Evolutionary conservation across 2,113 vertebrate species (phyloP).

Genomic region (Tachuris rubrigastra): DNA sequence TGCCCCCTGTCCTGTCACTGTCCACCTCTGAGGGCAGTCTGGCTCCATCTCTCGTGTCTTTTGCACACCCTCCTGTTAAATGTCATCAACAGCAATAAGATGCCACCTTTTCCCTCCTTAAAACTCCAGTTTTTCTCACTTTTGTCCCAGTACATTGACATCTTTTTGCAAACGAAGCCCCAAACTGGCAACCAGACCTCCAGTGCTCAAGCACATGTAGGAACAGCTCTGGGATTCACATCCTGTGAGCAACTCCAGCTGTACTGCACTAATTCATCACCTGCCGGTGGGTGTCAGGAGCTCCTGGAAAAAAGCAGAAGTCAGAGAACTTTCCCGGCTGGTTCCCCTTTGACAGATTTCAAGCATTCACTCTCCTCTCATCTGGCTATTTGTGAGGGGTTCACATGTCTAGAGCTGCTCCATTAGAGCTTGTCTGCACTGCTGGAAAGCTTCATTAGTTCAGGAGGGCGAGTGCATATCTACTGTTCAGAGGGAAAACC

Average conservation of each 20-base stretch:
- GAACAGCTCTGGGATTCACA: background rate
- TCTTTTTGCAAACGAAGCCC: background rate
- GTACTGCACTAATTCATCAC: background rate
- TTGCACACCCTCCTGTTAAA: background rate
- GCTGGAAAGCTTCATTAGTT: constrained; percentile 48
- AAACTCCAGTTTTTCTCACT: background rate
- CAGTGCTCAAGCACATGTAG: accelerated
- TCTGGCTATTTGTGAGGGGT: constrained; percentile 13
- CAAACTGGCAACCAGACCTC: background rate
- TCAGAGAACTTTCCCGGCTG: background rate
- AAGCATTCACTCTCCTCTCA: background rate
- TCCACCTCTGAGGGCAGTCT: background rate
- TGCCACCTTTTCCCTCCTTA: background rate
- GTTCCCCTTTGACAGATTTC: constrained; percentile 27
- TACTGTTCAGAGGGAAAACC: constrained; percentile 8
- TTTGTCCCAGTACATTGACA: background rate
- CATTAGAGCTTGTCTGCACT: constrained; percentile 2
- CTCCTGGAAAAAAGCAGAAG: constrained; percentile 25
- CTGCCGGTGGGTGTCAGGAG: background rate
- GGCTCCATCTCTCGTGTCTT: background rate
- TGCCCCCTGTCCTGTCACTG: background rate
- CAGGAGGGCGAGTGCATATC: constrained; percentile 9
- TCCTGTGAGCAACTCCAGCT: background rate
- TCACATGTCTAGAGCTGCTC: background rate
- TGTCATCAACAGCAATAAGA: background rate